Evolutionary conservation across 2,113 vertebrate species (phyloP), one percentile per base, ranked within the genome.

Genomic region (Ictalurus punctatus): DNA sequence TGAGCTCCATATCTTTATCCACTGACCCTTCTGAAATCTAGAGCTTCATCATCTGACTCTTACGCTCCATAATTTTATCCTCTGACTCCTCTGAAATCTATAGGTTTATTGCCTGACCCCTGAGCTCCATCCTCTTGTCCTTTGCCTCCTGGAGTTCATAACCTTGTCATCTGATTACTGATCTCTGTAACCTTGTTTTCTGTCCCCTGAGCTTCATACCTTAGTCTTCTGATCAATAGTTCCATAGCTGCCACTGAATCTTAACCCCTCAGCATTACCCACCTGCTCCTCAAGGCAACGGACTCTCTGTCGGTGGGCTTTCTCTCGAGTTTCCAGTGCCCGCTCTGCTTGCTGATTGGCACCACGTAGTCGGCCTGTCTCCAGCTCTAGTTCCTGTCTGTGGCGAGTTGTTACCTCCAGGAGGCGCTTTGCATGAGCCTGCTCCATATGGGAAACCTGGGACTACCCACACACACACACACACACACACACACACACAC

Each of bases 251-350:
- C 10, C 19, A 40, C 4, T 27, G 10, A 30, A 7, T n/a, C 63
- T 83, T 40, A 10, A 83, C 56, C 9, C 30, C 19, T 37, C 10
- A 61, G 1, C 19, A 19, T 0, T 63, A 52, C 86, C 56, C 48
- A 95, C 96, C 96, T 96, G 95, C 3, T 95, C 93, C 87, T 96
- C 96, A 79, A 95, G 92, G 58, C 92, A 93, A 89, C 90, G 94
- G 74, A 94, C 94, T 83, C 88, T 93, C 91, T 93, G 94, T 37
- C 89, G 93, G 52, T 96, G 95, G 37, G 94, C 94, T 90, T 92
- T 94, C 92, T 96, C 94, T 2, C 92, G 90, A 79, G 86, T 91
- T 90, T 95, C 95, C 82, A 95, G 90, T 1, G 92, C 93, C 7
- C n/a, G 85, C 73, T 95, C 92, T 1, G 94, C 94, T 86, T 95